Base-by-base conservation (phyloP, 2,888 invertebrate species). In the Trichogramma evanescens region DNA sequence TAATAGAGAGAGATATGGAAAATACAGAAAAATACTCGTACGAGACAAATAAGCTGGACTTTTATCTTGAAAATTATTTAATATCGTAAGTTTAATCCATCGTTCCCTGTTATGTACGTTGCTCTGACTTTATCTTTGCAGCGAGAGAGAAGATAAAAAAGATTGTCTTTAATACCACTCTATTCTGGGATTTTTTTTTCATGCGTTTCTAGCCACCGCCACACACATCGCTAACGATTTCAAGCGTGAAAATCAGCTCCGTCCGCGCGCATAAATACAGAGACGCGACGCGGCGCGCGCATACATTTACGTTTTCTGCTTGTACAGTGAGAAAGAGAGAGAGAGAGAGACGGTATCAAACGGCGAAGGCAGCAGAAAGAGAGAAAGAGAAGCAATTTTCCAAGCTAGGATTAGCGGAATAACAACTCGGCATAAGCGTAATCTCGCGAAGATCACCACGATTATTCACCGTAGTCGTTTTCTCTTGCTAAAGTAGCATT, bases 401-500 rank as follows among this genome's bases (percentile, higher is more conserved):
- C 43, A 41, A 51, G 45, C 56, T 48, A 46, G 56, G 62, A 63
- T 63, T 63, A 63, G 56, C 59, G 57, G 56, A 63, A 63, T 59
- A 63, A 59, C 62, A 63, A 63, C 59, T 59, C 54, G 62, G 62
- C 59, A 54, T 53, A 54, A 57, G 46, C 59, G 62, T 63, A 63
- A 63, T 63, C 62, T 59, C 51, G 62, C 57, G 26, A 63, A 57
- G 62, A 63, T 63, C 62, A 54, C 59, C 54, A 63, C 58, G 10
- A 13, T 46, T 58, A 59, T 58, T 56, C 58, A 58, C 54, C 61
- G 45, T 45, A 4, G 9, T 46, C 38, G 52, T n/a, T 51, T 38
- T 49, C 13, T 38, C 39, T 10, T 13, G 59, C 50, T 51, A 59
- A 56, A 56, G 51, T 59, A 52, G 59, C 59, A 42, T 51, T 51